Percentiles rank a stretch among this genome's conserved stretches.
Conservation (phyloP, 2,888 invertebrate species). For the Heliconius ismenius region DNA sequence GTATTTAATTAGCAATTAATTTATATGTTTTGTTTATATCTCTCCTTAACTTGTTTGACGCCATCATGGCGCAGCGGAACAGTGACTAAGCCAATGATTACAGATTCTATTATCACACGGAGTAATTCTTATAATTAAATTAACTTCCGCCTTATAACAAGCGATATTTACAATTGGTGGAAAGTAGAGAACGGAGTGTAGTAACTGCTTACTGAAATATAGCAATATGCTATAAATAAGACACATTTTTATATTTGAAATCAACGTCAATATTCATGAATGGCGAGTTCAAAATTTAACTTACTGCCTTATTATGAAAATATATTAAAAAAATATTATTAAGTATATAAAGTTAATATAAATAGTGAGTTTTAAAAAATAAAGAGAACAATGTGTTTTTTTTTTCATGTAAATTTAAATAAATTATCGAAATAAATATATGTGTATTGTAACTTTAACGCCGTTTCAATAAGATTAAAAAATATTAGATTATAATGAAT, state of each 20-base stretch:
- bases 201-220: too few relatives aligned
- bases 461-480: background rate
- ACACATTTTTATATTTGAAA: too few relatives aligned
- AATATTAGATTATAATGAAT: background rate
- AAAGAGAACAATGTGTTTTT: too few relatives aligned
- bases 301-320: background rate
- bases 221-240: too few relatives aligned
- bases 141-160: background rate
- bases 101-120: background rate
- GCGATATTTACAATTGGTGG: background rate
- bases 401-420: background rate
- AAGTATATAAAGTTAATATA: background rate
- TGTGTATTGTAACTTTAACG: background rate
- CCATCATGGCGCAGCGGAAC: background rate
- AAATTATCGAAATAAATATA: background rate
- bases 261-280: too few relatives aligned
- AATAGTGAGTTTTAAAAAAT: too few relatives aligned
- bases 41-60: background rate
- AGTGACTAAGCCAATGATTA: background rate
- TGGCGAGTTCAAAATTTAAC: background rate
- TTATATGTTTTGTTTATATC: background rate
- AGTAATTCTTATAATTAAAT: background rate
- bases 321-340: background rate
- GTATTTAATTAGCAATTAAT: slow-evolving; percentile 16
- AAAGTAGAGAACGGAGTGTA: background rate